These are phyloP conservation scores for Drosophila picticornis DNA, from an alignment of 2,888 invertebrate species.

Conservation along the genomic window DNA sequence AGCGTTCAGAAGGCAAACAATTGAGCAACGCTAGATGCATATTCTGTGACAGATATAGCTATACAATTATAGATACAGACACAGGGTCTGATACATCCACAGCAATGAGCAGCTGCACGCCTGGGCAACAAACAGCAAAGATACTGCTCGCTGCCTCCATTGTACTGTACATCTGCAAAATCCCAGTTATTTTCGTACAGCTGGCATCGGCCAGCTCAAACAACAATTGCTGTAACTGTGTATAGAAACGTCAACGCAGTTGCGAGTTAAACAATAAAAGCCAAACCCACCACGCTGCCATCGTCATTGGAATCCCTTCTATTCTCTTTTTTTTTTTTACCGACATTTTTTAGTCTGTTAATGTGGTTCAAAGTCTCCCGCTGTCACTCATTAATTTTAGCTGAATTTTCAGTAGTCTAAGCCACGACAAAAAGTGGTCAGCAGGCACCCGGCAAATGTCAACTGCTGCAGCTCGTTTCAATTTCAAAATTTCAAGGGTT, in stretches of 20 bases:
- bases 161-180: constrained; percentile 47
- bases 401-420: constrained; percentile 28
- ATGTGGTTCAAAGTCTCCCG: constrained; percentile 30
- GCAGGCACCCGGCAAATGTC: constrained; percentile 33
- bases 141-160: constrained; percentile 50
- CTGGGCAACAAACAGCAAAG: constrained; percentile 44
- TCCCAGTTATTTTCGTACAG: constrained; percentile 38
- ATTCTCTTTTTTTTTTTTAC: constrained; percentile 7
- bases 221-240: constrained; percentile 41
- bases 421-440: constrained; percentile 46
- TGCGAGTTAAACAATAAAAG: constrained; percentile 45
- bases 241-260: constrained; percentile 36
- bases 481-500: not conserved
- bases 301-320: constrained; percentile 29
- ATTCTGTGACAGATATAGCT: constrained; percentile 43
- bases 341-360: constrained; percentile 24
- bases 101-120: constrained; percentile 32
- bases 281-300: constrained; percentile 36
- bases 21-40: constrained; percentile 54
- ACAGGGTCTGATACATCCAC: constrained; percentile 26
- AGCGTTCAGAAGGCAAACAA: constrained; percentile 53
- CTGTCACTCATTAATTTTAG: constrained; percentile 50
- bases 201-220: constrained; percentile 31
- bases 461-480: constrained; percentile 21
- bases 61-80: constrained; percentile 20